Conservation (phyloP, 2,113 vertebrate species). For the Balaeniceps rex region DNA sequence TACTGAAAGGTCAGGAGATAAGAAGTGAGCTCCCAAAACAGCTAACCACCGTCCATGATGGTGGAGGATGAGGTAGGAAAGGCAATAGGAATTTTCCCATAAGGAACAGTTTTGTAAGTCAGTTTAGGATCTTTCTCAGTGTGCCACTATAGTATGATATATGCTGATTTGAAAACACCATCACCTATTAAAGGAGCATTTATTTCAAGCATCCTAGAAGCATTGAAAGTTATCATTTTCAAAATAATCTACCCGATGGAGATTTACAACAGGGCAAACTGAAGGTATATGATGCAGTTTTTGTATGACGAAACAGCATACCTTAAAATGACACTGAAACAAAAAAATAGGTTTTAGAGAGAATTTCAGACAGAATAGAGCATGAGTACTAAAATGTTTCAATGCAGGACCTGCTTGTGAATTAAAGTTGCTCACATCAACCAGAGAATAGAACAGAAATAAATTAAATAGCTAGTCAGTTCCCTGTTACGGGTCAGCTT, state of each 20-base stretch:
- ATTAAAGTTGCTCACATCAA: too few relatives aligned
- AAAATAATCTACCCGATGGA: background rate
- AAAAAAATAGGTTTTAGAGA: too few relatives aligned
- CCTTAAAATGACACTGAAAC: too few relatives aligned
- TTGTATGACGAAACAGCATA: background rate
- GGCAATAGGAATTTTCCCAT: background rate
- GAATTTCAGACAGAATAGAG: too few relatives aligned
- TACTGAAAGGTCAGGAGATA: too few relatives aligned
- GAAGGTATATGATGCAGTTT: background rate
- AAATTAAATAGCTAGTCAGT: too few relatives aligned
- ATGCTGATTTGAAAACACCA: background rate
- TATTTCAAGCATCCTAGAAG: background rate
- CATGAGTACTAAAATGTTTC: too few relatives aligned
- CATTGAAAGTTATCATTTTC: background rate
- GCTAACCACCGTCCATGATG: too few relatives aligned
- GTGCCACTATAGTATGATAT: background rate
- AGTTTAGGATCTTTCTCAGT: background rate
- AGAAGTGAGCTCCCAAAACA: too few relatives aligned
- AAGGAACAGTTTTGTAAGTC: background rate
- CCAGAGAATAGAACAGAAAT: too few relatives aligned
- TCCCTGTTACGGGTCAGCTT: too few relatives aligned
- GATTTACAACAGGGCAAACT: background rate
- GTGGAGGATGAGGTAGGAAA: background rate
- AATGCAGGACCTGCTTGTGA: too few relatives aligned
- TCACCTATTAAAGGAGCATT: background rate